Evolutionary conservation across 2,797 vertebrate species (phyloP), one percentile per base, ranked within the genome.

Genomic region (Bradypus variegatus): DNA sequence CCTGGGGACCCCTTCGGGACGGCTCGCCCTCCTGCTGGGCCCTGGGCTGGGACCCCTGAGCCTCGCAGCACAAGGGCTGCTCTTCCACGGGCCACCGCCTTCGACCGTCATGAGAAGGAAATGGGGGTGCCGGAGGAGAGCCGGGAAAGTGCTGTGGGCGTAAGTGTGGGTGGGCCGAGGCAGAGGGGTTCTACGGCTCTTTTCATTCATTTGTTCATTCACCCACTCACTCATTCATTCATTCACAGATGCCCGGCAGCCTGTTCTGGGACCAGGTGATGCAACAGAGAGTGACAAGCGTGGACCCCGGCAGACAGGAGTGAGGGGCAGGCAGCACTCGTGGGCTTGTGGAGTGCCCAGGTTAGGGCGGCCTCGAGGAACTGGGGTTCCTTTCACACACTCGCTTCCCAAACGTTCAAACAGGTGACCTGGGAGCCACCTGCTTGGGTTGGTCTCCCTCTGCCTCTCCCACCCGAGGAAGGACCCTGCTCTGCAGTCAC

Each of bases 211-310:
- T 45, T 45, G 41, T 45, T 45, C 41, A 45, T 45, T 45, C n/a
- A 65, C 15, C 45, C 6, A 3, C 23, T 45, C 50, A 2, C 29
- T 21, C 10, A 36, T 31, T 38, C 53, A 36, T 6, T 25, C 36
- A 58, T 5, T 38, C 53, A n/a, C 7, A n/a, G 0, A 1, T 19
- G 55, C 55, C 4, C 55, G 55, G 58, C 21, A 33, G 53, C 8
- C 64, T 6, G 6, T 3, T 6, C 65, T 19, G 48, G 58, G 79
- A 6, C 55, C 41, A 16, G 27, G 58, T 0, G 5, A 53, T 1
- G 7, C 2, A 1, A 21, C 1, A 18, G 1, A 3, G 65, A 21
- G 23, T 2, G 21, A 11, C 1, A 6, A 1, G 4, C 0, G 0
- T 0, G 33, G 58, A 6, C 18, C 55, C 2, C 2, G 6, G 38